phyloP scores from a whole-genome alignment of 2,888 invertebrate species.

The Lysandra coridon region DNA sequence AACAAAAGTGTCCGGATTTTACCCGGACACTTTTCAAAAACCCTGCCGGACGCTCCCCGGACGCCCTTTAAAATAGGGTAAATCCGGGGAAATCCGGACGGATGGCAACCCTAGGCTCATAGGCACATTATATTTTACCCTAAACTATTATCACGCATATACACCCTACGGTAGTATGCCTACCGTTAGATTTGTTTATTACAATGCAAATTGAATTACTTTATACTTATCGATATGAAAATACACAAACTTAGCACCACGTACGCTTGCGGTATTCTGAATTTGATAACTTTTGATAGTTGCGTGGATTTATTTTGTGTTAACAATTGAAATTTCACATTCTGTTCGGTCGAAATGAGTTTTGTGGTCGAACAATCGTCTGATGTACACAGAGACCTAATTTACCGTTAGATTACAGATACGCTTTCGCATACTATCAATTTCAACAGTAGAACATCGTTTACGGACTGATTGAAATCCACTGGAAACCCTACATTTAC shows the following conservation, averaged over 20 bases:
- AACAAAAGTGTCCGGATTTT: too few species aligned
- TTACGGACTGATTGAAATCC: constrained; percentile 1
- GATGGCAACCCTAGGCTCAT: too few species aligned
- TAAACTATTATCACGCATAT: too few species aligned
- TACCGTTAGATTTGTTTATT: background rate
- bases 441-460: constrained; percentile 18
- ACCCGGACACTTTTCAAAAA: too few species aligned
- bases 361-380: constrained; percentile 74
- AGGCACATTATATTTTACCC: too few species aligned
- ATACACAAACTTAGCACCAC: constrained; percentile 35
- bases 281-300: constrained; percentile 40
- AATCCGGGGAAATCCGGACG: too few species aligned
- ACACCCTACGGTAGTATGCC: background rate
- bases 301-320: constrained; percentile 46
- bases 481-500: background rate
- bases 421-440: constrained; percentile 45
- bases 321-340: constrained; percentile 62
- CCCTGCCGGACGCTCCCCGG: too few species aligned
- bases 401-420: constrained; percentile 71
- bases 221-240: background rate
- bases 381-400: constrained; percentile 59
- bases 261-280: constrained; percentile 39
- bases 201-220: background rate
- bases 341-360: constrained; percentile 66
- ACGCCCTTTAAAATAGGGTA: too few species aligned